Evolutionary conservation across 2,113 vertebrate genomes (phyloP), one percentile per base, ranked within the genome.

Genomic region (Eurystomus gularis): DNA sequence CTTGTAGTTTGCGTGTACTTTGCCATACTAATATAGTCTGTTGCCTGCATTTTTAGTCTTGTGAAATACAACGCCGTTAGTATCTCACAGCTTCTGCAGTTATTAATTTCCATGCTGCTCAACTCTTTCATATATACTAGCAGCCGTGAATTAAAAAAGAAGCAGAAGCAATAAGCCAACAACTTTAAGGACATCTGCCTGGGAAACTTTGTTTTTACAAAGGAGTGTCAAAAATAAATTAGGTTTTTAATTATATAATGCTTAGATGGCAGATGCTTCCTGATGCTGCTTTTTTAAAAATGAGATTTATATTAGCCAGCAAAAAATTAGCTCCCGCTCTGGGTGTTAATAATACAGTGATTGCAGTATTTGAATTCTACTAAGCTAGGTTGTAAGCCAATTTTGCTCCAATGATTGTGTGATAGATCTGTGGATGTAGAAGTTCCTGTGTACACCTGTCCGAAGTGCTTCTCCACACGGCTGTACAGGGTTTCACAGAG

Each of bases 1-100:
- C 77, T 96, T 89, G 82, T 86, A 94, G 81, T 93, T 96, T 94
- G 80, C 0, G 13, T 83, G 90, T 94, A 88, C 72, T 92, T 95
- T 46, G 11, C 21, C 92, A 90, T 90, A 75, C 60, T 92, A 95
- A 83, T 87, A 75, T 21, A 70, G n/a, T 90, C 73, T 90, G 93
- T 86, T 92, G 31, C 60, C 90, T 33, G 46, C 48, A 35, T 89
- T 94, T 15, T 91, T 90, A 85, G 62, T 37, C 40, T 40, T 62
- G 61, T 86, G 71, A 95, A 96, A 94, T 78, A 88, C 72, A 92
- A n/a, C 66, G 60, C n/a, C 52, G 79, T 80, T 95, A 82, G 35
- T 54, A 96, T 77, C 61, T 93, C 29, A 65, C 46, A 58, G 93
- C 79, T 82, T 87, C 66, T 69, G 49, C 92, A 35, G 31, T 76